These are phyloP conservation scores for Micrasema longulum DNA, from an alignment of 1,140 invertebrate genomes.

Conservation along the genomic window DNA sequence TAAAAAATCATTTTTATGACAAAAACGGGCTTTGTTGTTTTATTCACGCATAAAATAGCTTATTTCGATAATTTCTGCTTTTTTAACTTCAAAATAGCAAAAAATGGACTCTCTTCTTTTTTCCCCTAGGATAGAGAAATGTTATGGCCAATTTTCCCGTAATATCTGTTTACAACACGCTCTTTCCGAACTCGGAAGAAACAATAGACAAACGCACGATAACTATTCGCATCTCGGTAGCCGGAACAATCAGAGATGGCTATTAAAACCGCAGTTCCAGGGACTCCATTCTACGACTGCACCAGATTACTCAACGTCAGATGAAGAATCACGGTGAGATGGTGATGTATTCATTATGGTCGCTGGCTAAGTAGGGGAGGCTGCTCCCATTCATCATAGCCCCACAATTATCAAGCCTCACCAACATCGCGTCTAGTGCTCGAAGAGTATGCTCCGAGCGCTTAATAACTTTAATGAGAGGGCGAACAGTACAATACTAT, in stretches of 20 bases:
- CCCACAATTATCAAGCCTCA: conserved; percentile 34
- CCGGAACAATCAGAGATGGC: conserved; percentile 21
- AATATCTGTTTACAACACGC: too few species aligned
- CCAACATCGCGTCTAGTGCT: conserved; percentile 29
- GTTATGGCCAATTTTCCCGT: too few species aligned
- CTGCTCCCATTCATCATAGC: conserved; percentile 39
- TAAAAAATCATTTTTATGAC: too few species aligned
- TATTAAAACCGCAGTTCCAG: conserved; percentile 5
- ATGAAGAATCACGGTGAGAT: conserved; percentile 27
- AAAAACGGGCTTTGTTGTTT: too few species aligned
- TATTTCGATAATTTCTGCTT: too few species aligned
- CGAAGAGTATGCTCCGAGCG: conserved; percentile 19
- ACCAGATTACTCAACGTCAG: conserved; percentile 54
- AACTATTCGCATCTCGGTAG: conserved; percentile 31
- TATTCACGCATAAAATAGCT: too few species aligned
- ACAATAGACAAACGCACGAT: too few species aligned
- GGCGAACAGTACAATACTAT: conserved; percentile 19
- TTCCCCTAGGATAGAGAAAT: too few species aligned
- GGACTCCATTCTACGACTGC: conserved; percentile 39
- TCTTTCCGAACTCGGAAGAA: too few species aligned
- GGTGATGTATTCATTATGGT: conserved; percentile 51
- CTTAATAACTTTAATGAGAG: conserved; percentile 34
- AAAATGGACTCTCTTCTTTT: too few species aligned
- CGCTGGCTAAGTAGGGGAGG: conserved; percentile 38
- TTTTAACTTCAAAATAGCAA: too few species aligned